Evolutionary conservation across 2,888 invertebrate species (phyloP), one percentile per base, ranked within the genome.

Genomic region (Drosophila kanekoi): DNA sequence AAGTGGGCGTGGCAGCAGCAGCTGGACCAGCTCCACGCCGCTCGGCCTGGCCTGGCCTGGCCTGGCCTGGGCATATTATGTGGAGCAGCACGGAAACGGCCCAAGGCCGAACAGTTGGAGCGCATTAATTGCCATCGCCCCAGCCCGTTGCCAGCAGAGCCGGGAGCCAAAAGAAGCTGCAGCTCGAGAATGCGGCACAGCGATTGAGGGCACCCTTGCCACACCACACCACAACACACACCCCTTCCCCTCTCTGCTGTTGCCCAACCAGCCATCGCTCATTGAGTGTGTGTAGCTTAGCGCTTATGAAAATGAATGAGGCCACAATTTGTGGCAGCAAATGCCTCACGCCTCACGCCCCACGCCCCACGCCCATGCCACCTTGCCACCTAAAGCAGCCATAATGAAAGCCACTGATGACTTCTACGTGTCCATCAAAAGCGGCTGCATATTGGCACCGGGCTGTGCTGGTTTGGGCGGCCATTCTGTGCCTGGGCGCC

Each of bases 51-150:
- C 3, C 18, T 10, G 33, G n/a, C n/a, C n/a, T 3, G 11, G n/a
- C n/a, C n/a, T n/a, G n/a, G n/a, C n/a, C 35, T 4, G 20, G 14
- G 52, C 43, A 28, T 28, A 28, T 28, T 37, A 79, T 79, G 66
- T 82, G 67, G 82, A 82, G 77, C 82, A 83, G 53, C 70, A 14
- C 71, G 69, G 58, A 67, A 83, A 71, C 74, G 61, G 79, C 83
- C 87, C 83, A 87, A 87, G 87, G 83, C 83, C 83, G 81, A 60
- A 72, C 84, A 72, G 66, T 60, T 86, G 78, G 47, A 43, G 60
- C 48, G 59, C 81, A 78, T 79, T 87, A 83, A 84, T 83, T 83
- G 68, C 63, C 64, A 51, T 38, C 37, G 59, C 64, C 62, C 45
- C 45, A 14, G 45, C 33, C n/a, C 44, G 14, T 5, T 10, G 18